A percentile compares a stretch with the other conserved stretches of the same genome.
phyloP scores from a whole-genome alignment of 2,113 vertebrate genomes.

The Notothenia coriiceps region DNA sequence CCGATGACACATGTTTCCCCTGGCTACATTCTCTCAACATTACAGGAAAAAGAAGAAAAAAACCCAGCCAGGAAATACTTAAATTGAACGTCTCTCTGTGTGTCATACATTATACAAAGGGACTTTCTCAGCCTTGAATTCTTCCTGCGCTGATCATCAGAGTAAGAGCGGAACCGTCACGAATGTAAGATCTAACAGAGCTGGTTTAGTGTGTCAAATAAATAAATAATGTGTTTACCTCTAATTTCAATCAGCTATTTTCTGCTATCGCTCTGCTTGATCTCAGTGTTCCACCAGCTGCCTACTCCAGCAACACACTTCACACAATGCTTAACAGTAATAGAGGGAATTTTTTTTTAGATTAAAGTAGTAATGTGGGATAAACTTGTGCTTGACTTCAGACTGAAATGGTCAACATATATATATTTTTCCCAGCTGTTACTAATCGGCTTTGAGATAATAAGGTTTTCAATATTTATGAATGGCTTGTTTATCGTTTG shows the following conservation, averaged over 20 bases:
- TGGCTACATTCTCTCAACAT: conserved; percentile 25
- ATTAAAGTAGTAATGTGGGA: not conserved
- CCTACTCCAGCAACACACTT: conserved; percentile 4
- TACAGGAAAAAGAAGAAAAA: conserved; percentile 52
- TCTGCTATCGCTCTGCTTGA: conserved; percentile 9
- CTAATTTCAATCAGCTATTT: not conserved
- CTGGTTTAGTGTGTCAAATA: conserved; percentile 23
- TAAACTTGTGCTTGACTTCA: not conserved
- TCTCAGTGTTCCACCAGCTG: conserved; percentile 4
- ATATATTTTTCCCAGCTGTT: not conserved
- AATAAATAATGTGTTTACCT: conserved; percentile 23
- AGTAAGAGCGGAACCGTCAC: not conserved
- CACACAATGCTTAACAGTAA: not conserved
- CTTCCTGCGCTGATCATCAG: conserved; percentile 35
- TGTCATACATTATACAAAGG: conserved; percentile 3
- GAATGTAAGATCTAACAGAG: conserved; percentile 15
- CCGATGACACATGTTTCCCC: conserved; percentile 44
- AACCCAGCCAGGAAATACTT: conserved; percentile 55
- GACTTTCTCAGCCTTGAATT: conserved; percentile 15
- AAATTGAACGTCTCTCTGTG: conserved; percentile 17
- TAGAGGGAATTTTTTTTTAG: not conserved
- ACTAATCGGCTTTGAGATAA: not conserved
- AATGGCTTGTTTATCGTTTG: not conserved
- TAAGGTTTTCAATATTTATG: not conserved
- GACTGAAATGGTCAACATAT: not conserved